Base-by-base conservation (phyloP, 2,113 vertebrate genomes). In the Laticauda colubrina region DNA sequence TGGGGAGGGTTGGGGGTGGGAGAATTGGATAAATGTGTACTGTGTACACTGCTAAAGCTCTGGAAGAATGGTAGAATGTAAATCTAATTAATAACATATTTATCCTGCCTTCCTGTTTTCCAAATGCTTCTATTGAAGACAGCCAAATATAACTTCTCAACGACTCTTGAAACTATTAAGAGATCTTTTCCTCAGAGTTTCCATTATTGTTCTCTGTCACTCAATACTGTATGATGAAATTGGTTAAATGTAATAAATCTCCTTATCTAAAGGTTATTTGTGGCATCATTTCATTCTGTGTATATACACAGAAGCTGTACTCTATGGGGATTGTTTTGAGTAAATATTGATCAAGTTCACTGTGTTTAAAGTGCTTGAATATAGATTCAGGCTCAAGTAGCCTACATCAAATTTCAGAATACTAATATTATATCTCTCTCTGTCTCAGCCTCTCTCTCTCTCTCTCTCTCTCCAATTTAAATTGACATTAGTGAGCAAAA, bases 401-500 rank as follows among this genome's bases (percentile, higher is more conserved):
- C 85, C 55, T 21, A 43, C 0, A 90, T 11, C 2, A 85, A 48
- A 8, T 85, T 92, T 53, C n/a, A n/a, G 94, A 95, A 93, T 88
- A 81, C 0, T 3, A 43, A 56, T 89, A 43, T 57, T 88, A 54
- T n/a, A 6, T 18, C 14, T 29, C 23, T 15, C 29, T 34, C 81
- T 93, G 7, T 86, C 43, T 48, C 14, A 54, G 2, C 34, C 34
- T 64, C 75, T 94, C 9, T 56, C 26, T 48, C 5, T 56, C 26
- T 48, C 5, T 15, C 5, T 15, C 88, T 90, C 93, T 1, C 51
- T 69, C 11, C 91, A 61, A 90, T 90, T 57, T 92, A 93, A 91
- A 93, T 7, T 90, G 45, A 53, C 15, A 51, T 14, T 88, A 48
- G 24, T 86, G 56, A 96, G 59, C 20, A 93, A 94, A 51, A 88